Conservation (phyloP, 2,797 vertebrate species). For the Nannoperca obscura region DNA sequence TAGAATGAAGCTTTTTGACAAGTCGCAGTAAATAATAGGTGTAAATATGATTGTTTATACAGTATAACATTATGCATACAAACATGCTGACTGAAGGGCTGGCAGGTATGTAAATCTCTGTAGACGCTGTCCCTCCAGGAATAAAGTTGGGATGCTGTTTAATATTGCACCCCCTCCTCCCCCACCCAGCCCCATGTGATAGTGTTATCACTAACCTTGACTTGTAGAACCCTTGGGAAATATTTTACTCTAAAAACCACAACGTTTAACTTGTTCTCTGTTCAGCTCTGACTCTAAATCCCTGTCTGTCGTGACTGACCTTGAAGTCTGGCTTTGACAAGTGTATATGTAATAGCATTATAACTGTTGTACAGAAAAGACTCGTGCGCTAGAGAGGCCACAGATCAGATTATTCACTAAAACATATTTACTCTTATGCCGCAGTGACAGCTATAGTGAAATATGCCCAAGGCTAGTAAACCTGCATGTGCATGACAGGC, state of each 20-base stretch:
- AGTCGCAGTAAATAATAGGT: constrained; percentile 25
- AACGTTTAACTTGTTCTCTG: constrained; percentile 69
- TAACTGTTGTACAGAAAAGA: constrained; percentile 56
- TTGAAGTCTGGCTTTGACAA: constrained; percentile 72
- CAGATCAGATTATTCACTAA: constrained; percentile 71
- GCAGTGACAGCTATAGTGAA: constrained; percentile 61
- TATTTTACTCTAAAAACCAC: constrained; percentile 63
- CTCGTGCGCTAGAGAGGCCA: constrained; percentile 48
- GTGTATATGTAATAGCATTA: constrained; percentile 70
- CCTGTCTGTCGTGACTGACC: constrained; percentile 67
- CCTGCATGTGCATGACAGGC: constrained; percentile 43
- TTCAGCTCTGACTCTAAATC: constrained; percentile 63
- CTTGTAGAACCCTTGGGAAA: constrained; percentile 57
- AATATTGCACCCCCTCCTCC: constrained; percentile 7
- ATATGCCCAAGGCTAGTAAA: constrained; percentile 46
- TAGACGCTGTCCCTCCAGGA: constrained; percentile 25
- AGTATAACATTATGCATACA: constrained; percentile 6
- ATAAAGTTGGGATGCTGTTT: constrained; percentile 31
- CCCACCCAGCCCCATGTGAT: constrained; percentile 23
- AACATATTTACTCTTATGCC: constrained; percentile 71
- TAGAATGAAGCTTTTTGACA: neutral
- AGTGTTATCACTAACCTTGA: constrained; percentile 68
- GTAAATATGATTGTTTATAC: constrained; percentile 19
- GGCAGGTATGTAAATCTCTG: constrained; percentile 30
- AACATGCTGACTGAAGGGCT: constrained; percentile 26